phyloP scores from a whole-genome alignment of 1,140 invertebrate genomes.

The Drosophila malerkotliana region DNA sequence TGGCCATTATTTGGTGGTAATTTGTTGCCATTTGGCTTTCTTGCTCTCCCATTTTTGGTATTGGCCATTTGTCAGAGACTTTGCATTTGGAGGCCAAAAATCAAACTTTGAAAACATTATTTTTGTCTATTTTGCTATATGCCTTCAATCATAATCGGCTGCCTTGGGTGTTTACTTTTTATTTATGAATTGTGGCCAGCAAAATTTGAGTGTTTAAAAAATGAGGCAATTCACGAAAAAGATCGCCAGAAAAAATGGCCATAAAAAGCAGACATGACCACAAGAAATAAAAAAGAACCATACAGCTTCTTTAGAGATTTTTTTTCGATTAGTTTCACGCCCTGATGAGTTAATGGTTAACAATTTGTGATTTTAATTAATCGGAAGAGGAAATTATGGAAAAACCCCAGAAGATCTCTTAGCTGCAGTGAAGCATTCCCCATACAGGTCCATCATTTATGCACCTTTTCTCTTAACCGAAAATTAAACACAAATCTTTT shows the following conservation, averaged over 20 bases:
- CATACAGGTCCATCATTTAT: conserved; percentile 6
- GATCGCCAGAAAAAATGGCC: conserved; percentile 16
- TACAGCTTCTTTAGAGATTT: conserved; percentile 10
- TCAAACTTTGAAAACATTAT: conserved; percentile 20
- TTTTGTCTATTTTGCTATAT: conserved; percentile 2
- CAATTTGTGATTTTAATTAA: background rate
- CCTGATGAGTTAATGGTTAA: background rate
- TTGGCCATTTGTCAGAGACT: conserved; percentile 24
- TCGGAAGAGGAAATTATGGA: conserved; percentile 1
- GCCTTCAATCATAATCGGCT: conserved; percentile 50
- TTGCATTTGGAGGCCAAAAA: conserved; percentile 33
- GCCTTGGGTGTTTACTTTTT: conserved; percentile 48
- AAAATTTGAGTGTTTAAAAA: conserved; percentile 42
- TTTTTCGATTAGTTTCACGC: conserved; percentile 3
- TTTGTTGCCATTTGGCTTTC: conserved; percentile 38
- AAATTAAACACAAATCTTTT: conserved; percentile 42
- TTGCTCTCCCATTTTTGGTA: conserved; percentile 3
- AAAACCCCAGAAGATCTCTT: background rate
- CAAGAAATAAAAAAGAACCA: background rate
- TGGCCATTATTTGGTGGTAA: conserved; percentile 15
- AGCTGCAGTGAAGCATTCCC: background rate
- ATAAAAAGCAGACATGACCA: conserved; percentile 36
- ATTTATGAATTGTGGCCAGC: conserved; percentile 52
- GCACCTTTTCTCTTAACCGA: conserved; percentile 29
- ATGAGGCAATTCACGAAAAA: conserved; percentile 38